Base-by-base conservation (phyloP, 2,888 invertebrate genomes). In the Orchesellides sinensis region DNA sequence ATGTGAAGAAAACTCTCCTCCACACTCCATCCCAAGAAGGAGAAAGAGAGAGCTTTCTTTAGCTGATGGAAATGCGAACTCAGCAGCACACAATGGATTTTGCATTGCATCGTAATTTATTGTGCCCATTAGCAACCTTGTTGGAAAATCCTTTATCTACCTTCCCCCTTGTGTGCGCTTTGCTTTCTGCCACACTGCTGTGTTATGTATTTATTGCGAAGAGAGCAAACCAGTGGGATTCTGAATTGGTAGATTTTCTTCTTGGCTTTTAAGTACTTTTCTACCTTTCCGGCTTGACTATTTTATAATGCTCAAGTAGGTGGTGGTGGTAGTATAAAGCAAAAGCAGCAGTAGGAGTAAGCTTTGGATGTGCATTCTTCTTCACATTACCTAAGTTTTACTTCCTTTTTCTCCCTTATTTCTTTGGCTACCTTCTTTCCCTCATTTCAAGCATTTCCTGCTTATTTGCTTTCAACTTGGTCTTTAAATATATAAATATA, bases 41-140 rank as follows among this genome's bases (percentile, higher is more conserved):
- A 6, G 56, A 8, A 56, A 56, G 35, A 35, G 35, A 35, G 35
- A 35, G 35, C 35, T 35, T 35, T 35, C 12, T 54, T 54, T 21
- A 54, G 54, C 54, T 84, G 86, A 86, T 84, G 84, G 85, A 87
- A 87, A 83, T 84, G 87, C 85, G 80, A 83, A 87, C 85, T 87
- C 85, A 87, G 87, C 85, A 85, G 54, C 56, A 79, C 79, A 79
- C 72, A 70, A 83, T 82, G 78, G 85, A 82, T 85, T 87, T 87
- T 87, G 85, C 87, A 87, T 85, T 84, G 85, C 85, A 85, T 83
- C 84, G 87, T 87, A 85, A 87, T 85, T 87, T 85, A 85, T 85
- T 85, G 85, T 83, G 84, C 83, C 83, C 87, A 87, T 87, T 86
- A 86, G 85, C 77, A 80, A 84, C 81, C 80, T 84, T 80, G 79